Evolutionary conservation across 2,888 invertebrate genomes (phyloP), one percentile per base, ranked within the genome.

Genomic region (Eilema sororculum): DNA sequence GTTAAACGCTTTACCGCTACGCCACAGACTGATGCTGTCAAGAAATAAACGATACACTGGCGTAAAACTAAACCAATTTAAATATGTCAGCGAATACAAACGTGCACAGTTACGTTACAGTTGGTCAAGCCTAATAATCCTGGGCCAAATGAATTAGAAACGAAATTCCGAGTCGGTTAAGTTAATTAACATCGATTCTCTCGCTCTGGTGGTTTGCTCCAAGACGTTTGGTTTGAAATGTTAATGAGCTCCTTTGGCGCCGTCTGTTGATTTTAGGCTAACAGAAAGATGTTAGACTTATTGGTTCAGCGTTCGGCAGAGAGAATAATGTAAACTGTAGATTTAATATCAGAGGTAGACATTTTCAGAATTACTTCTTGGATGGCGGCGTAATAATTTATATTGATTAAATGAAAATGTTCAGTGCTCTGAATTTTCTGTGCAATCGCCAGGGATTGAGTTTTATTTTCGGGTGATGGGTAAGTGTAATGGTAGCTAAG

Each of bases 101-200:
- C 16, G 41, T 4, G 41, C 41, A 16, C 16, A 2, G 41, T 41
- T 41, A 41, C 41, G 41, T 41, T 41, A 3, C 41, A 4, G 41
- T 41, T 41, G 41, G 41, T 41, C 16, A 41, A 41, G 41, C 41
- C 41, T 41, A 41, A 41, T 4, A 41, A 13, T 1, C 16, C 41
- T 4, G 16, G 46, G 67, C 57, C 69, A 62, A 80, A 82, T 74
- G 73, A 77, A 77, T 78, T 72, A 78, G 71, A 72, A 71, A 81
- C 73, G 63, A 73, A 82, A 75, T 65, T 62, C 72, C 62, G 65
- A 68, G 70, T 76, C 70, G 62, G 59, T 33, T 71, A 72, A 79
- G 65, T 75, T 75, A 64, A 80, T 82, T 76, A 73, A 68, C 67
- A 80, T 76, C 57, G 77, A 73, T 68, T 79, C 46, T 62, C 62